Evolutionary conservation across 1,140 invertebrate species (phyloP).

Genomic region (Solenopsis fugax): DNA sequence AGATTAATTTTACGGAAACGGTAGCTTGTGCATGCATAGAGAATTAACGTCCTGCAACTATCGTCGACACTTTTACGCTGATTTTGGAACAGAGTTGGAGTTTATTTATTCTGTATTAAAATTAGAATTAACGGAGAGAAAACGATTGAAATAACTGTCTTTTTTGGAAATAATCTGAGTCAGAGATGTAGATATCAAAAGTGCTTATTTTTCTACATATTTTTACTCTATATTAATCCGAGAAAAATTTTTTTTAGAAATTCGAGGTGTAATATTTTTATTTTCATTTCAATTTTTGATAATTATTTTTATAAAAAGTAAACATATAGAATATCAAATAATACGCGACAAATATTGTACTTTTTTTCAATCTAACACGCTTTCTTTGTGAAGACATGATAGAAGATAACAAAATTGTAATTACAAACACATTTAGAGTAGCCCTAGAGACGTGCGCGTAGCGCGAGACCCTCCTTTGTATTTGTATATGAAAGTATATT

Average conservation of each 20-base stretch:
- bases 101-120: slow-evolving; percentile 13
- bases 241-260: background rate
- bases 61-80: background rate
- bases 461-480: too few species aligned
- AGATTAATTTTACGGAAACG: slow-evolving; percentile 17
- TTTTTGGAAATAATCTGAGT: background rate
- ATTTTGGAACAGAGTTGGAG: background rate
- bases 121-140: background rate
- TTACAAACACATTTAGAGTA: background rate
- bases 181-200: background rate
- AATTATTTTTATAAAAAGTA: background rate
- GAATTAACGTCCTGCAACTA: background rate
- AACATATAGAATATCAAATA: background rate
- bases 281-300: background rate
- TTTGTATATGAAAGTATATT: too few species aligned
- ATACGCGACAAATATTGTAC: slow-evolving; percentile 6
- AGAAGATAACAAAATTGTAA: slow-evolving; percentile 5
- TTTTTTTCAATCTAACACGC: background rate
- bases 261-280: background rate
- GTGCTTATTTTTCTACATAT: background rate
- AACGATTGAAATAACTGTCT: background rate
- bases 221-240: background rate
- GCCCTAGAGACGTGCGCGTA: background rate
- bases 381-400: background rate
- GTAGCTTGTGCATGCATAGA: background rate